Conservation (phyloP, 37 sponge, comb jelly and placozoan genomes). For the Aplysina aerophoba region DNA sequence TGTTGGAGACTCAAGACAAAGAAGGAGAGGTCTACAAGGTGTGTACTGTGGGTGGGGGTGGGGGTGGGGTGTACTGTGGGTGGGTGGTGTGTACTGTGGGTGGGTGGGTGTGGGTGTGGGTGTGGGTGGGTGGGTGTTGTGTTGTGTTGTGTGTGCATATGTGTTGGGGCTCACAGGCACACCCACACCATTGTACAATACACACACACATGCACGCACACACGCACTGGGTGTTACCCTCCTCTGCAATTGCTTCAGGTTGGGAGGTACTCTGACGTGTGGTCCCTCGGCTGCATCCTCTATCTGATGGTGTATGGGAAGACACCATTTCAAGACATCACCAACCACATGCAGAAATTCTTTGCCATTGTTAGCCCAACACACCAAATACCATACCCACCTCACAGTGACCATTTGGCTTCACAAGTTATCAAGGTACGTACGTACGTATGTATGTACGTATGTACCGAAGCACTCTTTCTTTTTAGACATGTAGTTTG, state of each 20-base stretch:
- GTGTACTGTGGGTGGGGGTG: background rate
- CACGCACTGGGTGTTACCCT: too few relatives aligned
- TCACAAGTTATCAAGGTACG: conserved; percentile 56
- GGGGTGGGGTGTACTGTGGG: too few relatives aligned
- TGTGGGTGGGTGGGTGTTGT: too few relatives aligned
- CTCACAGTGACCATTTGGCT: conserved; percentile 12
- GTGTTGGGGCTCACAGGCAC: too few relatives aligned
- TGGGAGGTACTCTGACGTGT: conserved; percentile 75
- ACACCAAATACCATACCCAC: conserved; percentile 57
- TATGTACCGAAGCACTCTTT: too few relatives aligned
- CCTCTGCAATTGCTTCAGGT: conserved; percentile 43
- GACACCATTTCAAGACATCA: conserved; percentile 75
- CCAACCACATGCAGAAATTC: conserved; percentile 57
- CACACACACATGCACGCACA: too few relatives aligned
- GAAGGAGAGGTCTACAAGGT: conserved; percentile 28
- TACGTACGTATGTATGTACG: too few relatives aligned
- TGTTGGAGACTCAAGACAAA: conserved; percentile 43
- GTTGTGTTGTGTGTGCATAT: too few relatives aligned
- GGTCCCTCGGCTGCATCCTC: conserved; percentile 91
- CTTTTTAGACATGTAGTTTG: too few relatives aligned
- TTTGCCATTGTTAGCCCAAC: conserved; percentile 60
- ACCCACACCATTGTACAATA: too few relatives aligned
- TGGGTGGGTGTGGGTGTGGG: too few relatives aligned
- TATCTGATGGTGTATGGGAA: conserved; percentile 73
- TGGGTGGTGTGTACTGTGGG: too few relatives aligned